phyloP scores from a whole-genome alignment of 2,888 invertebrate species.

The Oscheius sp. region DNA sequence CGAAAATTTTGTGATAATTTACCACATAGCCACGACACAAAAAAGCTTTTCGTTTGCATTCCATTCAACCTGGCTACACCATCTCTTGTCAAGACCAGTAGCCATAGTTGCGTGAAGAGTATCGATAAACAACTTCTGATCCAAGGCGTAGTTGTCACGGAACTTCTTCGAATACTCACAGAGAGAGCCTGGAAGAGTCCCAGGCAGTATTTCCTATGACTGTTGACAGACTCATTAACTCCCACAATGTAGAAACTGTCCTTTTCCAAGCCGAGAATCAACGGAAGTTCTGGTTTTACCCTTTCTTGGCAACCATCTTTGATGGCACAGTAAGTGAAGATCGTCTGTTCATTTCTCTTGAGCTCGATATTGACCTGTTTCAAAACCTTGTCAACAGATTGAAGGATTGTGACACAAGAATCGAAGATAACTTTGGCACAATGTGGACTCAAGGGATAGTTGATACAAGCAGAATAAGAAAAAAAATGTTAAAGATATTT shows the following conservation, averaged over 20 bases:
- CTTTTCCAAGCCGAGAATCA: not conserved
- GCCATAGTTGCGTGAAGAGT: not conserved
- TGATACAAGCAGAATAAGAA: too few relatives aligned
- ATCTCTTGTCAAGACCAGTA: not conserved
- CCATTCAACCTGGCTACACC: not conserved
- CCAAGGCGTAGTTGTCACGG: slow-evolving; percentile 3
- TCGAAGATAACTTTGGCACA: slow-evolving; percentile 13
- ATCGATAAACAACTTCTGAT: not conserved
- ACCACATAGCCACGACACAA: slow-evolving; percentile 7
- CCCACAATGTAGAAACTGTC: slow-evolving; percentile 1
- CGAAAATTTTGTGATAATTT: too few relatives aligned
- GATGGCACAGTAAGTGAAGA: slow-evolving; percentile 2
- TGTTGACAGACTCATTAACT: not conserved
- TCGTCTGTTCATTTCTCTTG: slow-evolving; percentile 3
- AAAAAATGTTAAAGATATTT: too few relatives aligned
- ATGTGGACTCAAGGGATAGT: slow-evolving; percentile 23
- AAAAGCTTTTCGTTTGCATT: not conserved
- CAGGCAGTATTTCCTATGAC: not conserved
- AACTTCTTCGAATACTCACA: not conserved
- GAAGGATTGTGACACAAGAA: not conserved
- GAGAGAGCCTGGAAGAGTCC: slow-evolving; percentile 12
- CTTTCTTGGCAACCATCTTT: not conserved
- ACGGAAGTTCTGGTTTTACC: not conserved
- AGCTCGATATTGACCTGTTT: slow-evolving; percentile 7
- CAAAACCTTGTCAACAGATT: not conserved